These are phyloP conservation scores for Trachurus trachurus DNA, from an alignment of 2,797 vertebrate genomes.

Conservation along the genomic window DNA sequence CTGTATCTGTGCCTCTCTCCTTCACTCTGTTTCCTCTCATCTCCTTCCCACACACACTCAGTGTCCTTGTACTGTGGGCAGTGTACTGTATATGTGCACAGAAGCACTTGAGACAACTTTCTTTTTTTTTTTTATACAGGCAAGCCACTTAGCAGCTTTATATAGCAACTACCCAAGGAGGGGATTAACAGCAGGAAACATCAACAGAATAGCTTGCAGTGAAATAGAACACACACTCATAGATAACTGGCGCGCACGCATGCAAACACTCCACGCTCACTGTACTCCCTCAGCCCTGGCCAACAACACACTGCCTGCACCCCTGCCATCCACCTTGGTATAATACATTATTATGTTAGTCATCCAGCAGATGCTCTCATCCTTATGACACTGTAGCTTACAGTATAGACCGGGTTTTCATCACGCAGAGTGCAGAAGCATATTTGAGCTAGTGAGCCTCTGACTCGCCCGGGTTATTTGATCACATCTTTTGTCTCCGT, in stretches of 20 bases:
- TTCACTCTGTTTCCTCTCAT: conserved; percentile 68
- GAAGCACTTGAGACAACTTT: conserved; percentile 80
- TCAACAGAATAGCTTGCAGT: conserved; percentile 71
- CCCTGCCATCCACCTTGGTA: conserved; percentile 58
- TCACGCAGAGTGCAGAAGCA: conserved; percentile 44
- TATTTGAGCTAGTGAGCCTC: conserved; percentile 57
- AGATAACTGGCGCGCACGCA: conserved; percentile 21
- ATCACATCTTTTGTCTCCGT: conserved; percentile 62
- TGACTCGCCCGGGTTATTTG: conserved; percentile 50
- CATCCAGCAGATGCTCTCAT: conserved; percentile 59
- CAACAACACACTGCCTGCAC: conserved; percentile 30
- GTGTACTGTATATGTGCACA: conserved; percentile 68
- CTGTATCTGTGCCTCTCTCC: conserved; percentile 60
- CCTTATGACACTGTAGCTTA: conserved; percentile 53
- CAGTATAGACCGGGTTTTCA: conserved; percentile 64
- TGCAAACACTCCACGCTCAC: conserved; percentile 24
- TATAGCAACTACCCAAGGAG: conserved; percentile 82
- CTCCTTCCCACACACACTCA: conserved; percentile 74
- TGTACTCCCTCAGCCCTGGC: conserved; percentile 41
- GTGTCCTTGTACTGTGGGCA: conserved; percentile 77
- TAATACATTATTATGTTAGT: conserved; percentile 59
- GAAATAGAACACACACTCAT: conserved; percentile 53
- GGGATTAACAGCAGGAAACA: conserved; percentile 82
- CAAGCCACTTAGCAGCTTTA: conserved; percentile 85
- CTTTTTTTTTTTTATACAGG: conserved; percentile 54